Percentiles rank a stretch among this genome's conserved stretches.
Conservation (phyloP, 2,888 invertebrate genomes). For the Eristalis intricaria region DNA sequence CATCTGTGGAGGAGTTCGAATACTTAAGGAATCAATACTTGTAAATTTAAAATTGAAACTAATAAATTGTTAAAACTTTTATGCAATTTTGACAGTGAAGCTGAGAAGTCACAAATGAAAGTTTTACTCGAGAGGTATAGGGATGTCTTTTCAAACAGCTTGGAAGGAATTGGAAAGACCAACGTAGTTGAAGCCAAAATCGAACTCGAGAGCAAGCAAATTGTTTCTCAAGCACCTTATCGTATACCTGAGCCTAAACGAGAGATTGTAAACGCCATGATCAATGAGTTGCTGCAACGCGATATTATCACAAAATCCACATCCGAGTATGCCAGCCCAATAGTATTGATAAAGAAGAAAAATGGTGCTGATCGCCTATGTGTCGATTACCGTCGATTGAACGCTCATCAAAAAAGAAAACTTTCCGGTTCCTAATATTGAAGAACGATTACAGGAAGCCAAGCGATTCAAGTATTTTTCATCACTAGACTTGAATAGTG, state of each 20-base stretch:
- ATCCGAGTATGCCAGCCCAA: no score
- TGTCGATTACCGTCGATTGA: constrained; percentile 51
- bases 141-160: constrained; percentile 29
- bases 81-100: constrained; percentile 8
- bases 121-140: background rate
- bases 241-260: no score
- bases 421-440: constrained; percentile 62
- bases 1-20: no score
- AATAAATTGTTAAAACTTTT: no score
- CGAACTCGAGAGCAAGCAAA: constrained; percentile 28
- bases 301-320: no score
- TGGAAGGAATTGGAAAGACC: constrained; percentile 45
- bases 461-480: constrained; percentile 43
- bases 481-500: constrained; percentile 33
- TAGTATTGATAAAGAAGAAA: constrained; percentile 32
- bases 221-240: no score
- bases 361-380: no score
- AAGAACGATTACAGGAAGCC: constrained; percentile 48
- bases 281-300: no score
- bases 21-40: constrained; percentile 36
- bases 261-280: no score
- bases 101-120: background rate
- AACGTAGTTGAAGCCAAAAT: constrained; percentile 40
- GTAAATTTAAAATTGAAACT: no score
- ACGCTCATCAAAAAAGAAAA: constrained; percentile 43